Conservation (phyloP, 2,888 invertebrate species). For the Tortricodes alternella region DNA sequence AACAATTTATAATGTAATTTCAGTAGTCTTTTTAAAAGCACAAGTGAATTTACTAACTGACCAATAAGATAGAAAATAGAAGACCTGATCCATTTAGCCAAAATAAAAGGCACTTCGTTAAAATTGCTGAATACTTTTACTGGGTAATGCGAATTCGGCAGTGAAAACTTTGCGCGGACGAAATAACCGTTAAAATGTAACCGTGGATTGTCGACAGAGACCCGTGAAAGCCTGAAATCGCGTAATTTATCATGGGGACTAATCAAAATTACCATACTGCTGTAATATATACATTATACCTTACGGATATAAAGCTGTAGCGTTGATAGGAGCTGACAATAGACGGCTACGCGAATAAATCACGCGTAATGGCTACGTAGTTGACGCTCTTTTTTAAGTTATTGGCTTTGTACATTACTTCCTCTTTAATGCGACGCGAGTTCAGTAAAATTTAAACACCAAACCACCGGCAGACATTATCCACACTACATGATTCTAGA, state of each 20-base stretch:
- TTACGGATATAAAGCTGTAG: conserved; percentile 41
- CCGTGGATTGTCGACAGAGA: conserved; percentile 34
- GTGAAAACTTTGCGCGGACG: conserved; percentile 31
- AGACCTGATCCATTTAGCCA: conserved; percentile 14
- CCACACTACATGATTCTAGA: conserved; percentile 4
- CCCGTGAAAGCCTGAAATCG: conserved; percentile 50
- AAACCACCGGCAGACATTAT: background rate
- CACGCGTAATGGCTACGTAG: conserved; percentile 56
- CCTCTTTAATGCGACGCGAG: conserved; percentile 40
- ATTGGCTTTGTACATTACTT: conserved; percentile 55
- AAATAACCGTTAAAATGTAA: conserved; percentile 40
- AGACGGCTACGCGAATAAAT: conserved; percentile 61
- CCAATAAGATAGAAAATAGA: background rate
- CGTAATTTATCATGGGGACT: conserved; percentile 48
- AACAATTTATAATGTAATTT: too few species aligned
- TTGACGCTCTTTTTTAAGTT: conserved; percentile 61
- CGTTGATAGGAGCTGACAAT: conserved; percentile 56
- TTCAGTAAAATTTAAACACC: background rate
- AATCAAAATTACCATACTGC: conserved; percentile 49
- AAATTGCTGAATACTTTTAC: conserved; percentile 18
- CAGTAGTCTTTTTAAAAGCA: too few species aligned
- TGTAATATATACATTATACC: conserved; percentile 46
- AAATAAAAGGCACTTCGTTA: conserved; percentile 19
- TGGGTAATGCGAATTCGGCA: conserved; percentile 19
- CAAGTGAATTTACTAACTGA: background rate